phyloP scores from a whole-genome alignment of 2,797 vertebrate genomes.

The Clarias laeviceps region DNA sequence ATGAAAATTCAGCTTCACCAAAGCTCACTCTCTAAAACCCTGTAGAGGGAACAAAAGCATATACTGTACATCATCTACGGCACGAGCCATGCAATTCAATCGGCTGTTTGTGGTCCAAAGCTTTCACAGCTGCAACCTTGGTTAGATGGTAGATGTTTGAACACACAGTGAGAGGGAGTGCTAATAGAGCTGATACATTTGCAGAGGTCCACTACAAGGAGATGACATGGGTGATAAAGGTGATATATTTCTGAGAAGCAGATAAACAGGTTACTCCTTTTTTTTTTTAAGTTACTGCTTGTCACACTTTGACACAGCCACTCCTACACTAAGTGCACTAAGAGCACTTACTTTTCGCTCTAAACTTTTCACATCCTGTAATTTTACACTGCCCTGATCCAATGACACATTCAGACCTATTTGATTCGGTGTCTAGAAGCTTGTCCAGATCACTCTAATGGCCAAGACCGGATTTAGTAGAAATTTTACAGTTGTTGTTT shows the following conservation, averaged over 20 bases:
- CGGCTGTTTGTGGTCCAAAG: neutral
- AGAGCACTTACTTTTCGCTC: neutral
- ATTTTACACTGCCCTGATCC: neutral
- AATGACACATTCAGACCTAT: neutral
- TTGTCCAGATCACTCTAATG: neutral
- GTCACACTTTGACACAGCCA: neutral
- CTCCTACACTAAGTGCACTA: conserved; percentile 22
- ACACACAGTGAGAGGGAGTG: neutral
- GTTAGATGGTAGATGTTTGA: neutral
- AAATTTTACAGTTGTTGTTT: conserved; percentile 17
- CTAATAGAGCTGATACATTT: conserved; percentile 42
- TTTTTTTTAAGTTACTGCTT: conserved; percentile 77
- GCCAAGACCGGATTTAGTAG: conserved; percentile 55
- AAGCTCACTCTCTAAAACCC: conserved; percentile 25
- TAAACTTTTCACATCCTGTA: conserved; percentile 3
- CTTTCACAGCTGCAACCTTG: neutral
- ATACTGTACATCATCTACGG: neutral
- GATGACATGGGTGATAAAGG: conserved; percentile 85
- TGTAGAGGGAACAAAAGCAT: conserved; percentile 33
- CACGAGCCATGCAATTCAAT: neutral
- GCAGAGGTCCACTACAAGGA: conserved; percentile 87
- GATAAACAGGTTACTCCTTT: conserved; percentile 87
- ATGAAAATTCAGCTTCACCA: conserved; percentile 1
- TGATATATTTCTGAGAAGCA: conserved; percentile 89
- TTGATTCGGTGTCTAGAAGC: neutral